These are phyloP conservation scores for Sinonovacula constricta DNA, from an alignment of 1,140 invertebrate genomes.

Conservation along the genomic window DNA sequence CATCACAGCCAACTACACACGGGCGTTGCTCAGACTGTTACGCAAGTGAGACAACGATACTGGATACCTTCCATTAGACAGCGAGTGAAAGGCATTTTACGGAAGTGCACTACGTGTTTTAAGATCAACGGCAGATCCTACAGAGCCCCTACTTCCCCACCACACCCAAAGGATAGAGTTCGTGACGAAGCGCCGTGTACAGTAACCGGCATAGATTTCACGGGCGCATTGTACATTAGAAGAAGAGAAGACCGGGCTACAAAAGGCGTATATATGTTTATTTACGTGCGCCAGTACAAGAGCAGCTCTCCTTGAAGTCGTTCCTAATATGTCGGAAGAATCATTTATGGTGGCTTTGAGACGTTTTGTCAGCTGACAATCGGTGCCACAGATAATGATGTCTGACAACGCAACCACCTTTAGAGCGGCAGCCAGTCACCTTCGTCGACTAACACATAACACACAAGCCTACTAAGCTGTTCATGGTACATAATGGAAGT, in stretches of 20 bases:
- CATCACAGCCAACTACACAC: no score
- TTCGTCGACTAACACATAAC: not conserved
- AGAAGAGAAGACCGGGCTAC: not conserved
- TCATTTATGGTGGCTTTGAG: slow-evolving; percentile 18
- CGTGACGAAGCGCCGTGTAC: not conserved
- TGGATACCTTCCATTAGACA: no score
- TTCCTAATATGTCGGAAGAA: slow-evolving; percentile 13
- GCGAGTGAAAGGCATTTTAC: no score
- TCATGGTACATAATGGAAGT: slow-evolving; percentile 2
- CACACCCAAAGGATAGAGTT: no score
- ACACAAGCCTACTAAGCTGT: no score
- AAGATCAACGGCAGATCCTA: no score
- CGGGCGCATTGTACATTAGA: not conserved
- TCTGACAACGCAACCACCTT: slow-evolving; percentile 13
- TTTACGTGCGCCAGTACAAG: slow-evolving; percentile 25
- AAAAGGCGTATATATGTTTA: slow-evolving; percentile 33
- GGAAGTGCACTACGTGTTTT: no score
- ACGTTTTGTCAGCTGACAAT: not conserved
- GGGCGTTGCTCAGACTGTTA: no score
- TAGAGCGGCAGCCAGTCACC: no score
- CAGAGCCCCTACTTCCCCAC: no score
- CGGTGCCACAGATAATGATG: slow-evolving; percentile 2
- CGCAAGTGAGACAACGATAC: no score
- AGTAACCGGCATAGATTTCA: not conserved
- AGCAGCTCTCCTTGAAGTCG: slow-evolving; percentile 18